Base-by-base conservation (phyloP, 2,113 vertebrate genomes). In the Rhipidura dahli region DNA sequence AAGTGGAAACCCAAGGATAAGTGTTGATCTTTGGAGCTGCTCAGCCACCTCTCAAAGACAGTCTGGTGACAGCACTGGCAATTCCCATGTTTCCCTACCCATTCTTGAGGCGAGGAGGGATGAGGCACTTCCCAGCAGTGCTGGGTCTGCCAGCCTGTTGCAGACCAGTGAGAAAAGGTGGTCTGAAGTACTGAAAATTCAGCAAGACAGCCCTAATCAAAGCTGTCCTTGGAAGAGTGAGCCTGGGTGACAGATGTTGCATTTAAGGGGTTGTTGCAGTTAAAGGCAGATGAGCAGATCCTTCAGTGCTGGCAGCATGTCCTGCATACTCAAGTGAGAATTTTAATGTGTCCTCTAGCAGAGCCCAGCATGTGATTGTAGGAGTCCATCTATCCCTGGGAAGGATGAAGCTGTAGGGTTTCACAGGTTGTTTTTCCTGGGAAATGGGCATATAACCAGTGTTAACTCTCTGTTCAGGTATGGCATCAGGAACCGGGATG, bases 401-500 rank as follows among this genome's bases (percentile, higher is more conserved):
- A 37, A 60, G 16, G 75, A 69, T 47, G 40, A 15, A 14, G 44
- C 21, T 57, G 0, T 9, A 21, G 68, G 59, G 20, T 54, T 75
- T 51, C 15, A 37, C 13, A 65, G 22, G 51, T 10, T 17, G 35
- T 28, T 44, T 57, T 35, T 87, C 18, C 69, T 45, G 45, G 60
- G 40, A 45, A 63, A 44, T 23, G 31, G 35, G n/a, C 1, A 2
- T 21, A 0, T 50, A 79, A 79, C 89, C 42, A 61, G 56, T 19
- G 1, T 21, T 21, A 10, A 60, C n/a, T 76, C 53, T 95, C 4
- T 96, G 7, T 94, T 57, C 94, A 99, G 99, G 87, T 99, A 99
- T 0, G 99, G 99, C 23, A 99, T 99, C 97, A 98, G 98, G 82
- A 99, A 99, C 96, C 97, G 99, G 93, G 99, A 99, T 13, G 99